Evolutionary conservation across 2,113 vertebrate species (phyloP).

Genomic region (Serinus canaria): DNA sequence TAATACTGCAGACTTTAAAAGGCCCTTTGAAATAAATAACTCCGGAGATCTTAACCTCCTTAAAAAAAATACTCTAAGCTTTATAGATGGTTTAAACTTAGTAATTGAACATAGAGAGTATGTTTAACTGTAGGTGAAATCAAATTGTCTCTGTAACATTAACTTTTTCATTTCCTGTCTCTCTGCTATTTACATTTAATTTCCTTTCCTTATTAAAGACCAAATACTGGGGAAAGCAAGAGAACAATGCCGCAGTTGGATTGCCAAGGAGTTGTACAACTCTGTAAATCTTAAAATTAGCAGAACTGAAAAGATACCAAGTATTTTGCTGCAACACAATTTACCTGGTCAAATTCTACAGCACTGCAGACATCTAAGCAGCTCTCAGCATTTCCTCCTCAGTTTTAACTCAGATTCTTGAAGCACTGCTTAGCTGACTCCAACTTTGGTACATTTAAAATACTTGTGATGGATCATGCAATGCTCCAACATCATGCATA

Average conservation of each 20-base stretch:
- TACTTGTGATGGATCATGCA: not conserved
- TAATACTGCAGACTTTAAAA: not conserved
- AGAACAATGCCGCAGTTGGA: not conserved
- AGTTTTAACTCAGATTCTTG: not conserved
- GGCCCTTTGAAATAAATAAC: not conserved
- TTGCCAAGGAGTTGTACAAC: not conserved
- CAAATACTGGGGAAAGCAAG: not conserved
- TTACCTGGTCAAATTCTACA: not conserved
- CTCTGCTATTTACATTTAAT: slow-evolving; percentile 52
- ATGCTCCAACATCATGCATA: not conserved
- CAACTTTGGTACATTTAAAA: not conserved
- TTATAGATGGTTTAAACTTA: not conserved
- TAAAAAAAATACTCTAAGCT: not conserved
- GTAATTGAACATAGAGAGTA: not conserved
- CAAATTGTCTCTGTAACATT: slow-evolving; percentile 1
- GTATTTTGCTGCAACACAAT: not conserved
- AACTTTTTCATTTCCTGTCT: slow-evolving; percentile 50
- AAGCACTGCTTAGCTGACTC: not conserved
- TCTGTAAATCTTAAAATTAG: slow-evolving; percentile 27
- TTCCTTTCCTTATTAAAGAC: slow-evolving; percentile 39
- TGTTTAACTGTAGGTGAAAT: not conserved
- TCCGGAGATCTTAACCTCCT: not conserved
- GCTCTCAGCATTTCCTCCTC: not conserved
- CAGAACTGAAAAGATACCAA: not conserved
- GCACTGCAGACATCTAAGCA: not conserved